A percentile compares a stretch with the other conserved stretches of the same genome.
Conservation (phyloP, 2,888 invertebrate genomes). For the Hymenopus coronatus region DNA sequence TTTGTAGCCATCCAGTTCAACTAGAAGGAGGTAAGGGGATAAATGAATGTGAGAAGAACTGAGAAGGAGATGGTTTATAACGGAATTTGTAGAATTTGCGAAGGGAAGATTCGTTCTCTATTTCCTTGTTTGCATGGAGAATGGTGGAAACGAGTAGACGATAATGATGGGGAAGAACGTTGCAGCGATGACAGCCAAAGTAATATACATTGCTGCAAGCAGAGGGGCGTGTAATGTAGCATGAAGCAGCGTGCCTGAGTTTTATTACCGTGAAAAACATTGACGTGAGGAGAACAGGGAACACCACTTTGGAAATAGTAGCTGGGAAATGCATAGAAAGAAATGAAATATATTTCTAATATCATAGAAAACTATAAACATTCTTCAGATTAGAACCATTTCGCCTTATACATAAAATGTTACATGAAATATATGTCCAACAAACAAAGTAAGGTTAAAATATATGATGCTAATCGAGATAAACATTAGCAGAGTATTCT, state of each 20-base stretch:
- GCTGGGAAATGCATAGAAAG: not conserved
- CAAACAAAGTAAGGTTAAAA: too few species aligned
- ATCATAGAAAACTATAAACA: too few species aligned
- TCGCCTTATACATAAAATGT: too few species aligned
- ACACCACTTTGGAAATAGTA: not conserved
- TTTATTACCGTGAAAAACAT: not conserved
- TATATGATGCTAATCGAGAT: too few species aligned
- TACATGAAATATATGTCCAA: too few species aligned
- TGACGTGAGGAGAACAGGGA: not conserved
- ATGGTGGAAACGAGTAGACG: not conserved
- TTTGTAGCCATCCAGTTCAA: not conserved
- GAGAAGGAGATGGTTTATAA: not conserved
- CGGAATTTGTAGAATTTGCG: not conserved
- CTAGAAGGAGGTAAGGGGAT: not conserved
- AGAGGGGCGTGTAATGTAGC: not conserved
- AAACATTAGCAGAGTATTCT: too few species aligned
- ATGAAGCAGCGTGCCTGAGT: not conserved
- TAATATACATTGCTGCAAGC: not conserved
- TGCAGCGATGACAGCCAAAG: not conserved
- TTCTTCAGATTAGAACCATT: too few species aligned
- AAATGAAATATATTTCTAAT: not conserved
- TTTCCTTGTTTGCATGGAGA: not conserved
- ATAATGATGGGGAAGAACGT: not conserved
- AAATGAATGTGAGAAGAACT: not conserved
- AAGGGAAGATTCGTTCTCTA: not conserved